These are phyloP conservation scores for Nixonia krombeini DNA, from an alignment of 1,140 invertebrate genomes.

Conservation along the genomic window DNA sequence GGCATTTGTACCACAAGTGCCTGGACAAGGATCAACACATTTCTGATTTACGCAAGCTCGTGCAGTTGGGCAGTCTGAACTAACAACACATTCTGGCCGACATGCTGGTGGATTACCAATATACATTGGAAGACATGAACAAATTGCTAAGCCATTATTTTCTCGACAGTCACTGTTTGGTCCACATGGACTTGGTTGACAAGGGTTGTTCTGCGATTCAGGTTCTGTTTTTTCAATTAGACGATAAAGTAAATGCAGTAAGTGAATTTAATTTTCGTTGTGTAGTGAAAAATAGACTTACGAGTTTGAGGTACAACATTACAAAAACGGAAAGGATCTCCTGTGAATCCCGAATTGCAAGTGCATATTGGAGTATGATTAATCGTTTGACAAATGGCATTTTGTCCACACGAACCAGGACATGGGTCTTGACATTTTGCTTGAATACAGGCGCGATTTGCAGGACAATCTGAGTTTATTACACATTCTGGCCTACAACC, in stretches of 20 bases:
- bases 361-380: conserved; percentile 75
- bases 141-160: conserved; percentile 78
- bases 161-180: conserved; percentile 81
- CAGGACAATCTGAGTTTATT: conserved; percentile 76
- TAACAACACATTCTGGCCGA: conserved; percentile 71
- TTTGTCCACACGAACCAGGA: conserved; percentile 77
- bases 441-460: conserved; percentile 75
- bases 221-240: too few relatives aligned
- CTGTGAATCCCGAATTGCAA: conserved; percentile 67
- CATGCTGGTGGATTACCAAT: conserved; percentile 78
- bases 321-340: conserved; percentile 76
- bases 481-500: conserved; percentile 78
- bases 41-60: conserved; percentile 71
- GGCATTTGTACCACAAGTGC: conserved; percentile 69
- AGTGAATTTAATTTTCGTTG: too few relatives aligned
- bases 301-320: conserved; percentile 47
- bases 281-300: conserved; percentile 48
- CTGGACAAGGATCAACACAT: conserved; percentile 74
- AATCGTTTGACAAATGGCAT: conserved; percentile 79
- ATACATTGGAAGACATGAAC: conserved; percentile 78
- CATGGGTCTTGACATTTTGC: conserved; percentile 79
- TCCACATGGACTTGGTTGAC: conserved; percentile 83
- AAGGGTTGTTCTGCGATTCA: too few relatives aligned
- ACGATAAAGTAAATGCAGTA: too few relatives aligned
- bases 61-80: conserved; percentile 68